Evolutionary conservation across 2,888 invertebrate genomes (phyloP), one percentile per base, ranked within the genome.

Genomic region (Lepidocyrtoides sp.): DNA sequence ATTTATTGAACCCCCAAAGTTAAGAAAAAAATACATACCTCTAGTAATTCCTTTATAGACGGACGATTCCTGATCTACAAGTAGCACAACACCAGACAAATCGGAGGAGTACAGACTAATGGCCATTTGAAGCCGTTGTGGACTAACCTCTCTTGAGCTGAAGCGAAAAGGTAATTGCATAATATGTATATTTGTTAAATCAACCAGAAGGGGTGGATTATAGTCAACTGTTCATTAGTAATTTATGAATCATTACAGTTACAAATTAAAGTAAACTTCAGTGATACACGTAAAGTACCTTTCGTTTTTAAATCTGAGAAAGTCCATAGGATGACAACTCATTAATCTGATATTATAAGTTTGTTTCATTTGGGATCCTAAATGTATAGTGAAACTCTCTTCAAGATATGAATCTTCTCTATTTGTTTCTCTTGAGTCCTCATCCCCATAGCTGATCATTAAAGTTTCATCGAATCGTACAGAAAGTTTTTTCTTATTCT

Each of bases 291-390:
- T n/a, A n/a, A n/a, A n/a, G 7, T 44, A 93, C 94, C 93, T 93
- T 91, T 94, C 93, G 91, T 93, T 94, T 92, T 93, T 93, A 91
- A 94, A 94, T 87, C 93, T 82, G n/a, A 94, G 90, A 83, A 99
- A 96, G 95, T 98, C 98, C 94, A 98, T 96, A 14, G 98, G 96
- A 95, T 98, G 97, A 23, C 97, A 97, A 89, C 98, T 97, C 41
- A 99, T 96, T 92, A 99, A 97, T 85, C 99, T 96, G 92, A 99
- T 97, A 95, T 99, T 99, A 95, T 99, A 99, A 96, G 99, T 99
- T 95, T 99, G 99, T 95, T 99, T 99, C 95, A 99, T 96, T 96
- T 99, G 99, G 3, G 99, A 98, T 79, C 99, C 99, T 93, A 99
- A 96, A 96, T 99, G 99, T 95, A 99, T 99, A 23, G 99, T 99